Evolutionary conservation across 1,140 invertebrate species (phyloP), one percentile per base, ranked within the genome.

Genomic region (Reticulitermes speratus): DNA sequence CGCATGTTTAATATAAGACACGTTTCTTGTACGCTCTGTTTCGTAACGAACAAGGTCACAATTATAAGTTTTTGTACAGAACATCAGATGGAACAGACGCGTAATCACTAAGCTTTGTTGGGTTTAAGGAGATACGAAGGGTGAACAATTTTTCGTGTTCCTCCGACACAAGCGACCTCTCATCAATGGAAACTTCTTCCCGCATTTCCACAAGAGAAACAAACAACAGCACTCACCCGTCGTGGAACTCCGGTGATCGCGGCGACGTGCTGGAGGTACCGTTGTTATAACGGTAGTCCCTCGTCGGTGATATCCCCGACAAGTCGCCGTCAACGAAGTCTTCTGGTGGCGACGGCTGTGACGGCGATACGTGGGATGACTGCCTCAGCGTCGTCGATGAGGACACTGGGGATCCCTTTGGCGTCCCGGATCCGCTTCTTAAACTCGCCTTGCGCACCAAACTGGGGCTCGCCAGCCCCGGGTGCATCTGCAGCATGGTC

Each of bases 401-500:
- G 91, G 32, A 69, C 83, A 38, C 82, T 84, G 86, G 75, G 16
- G 69, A 65, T 23, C 55, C 84, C 82, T 52, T 45, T 44, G 84
- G 44, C 82, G 82, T 44, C 25, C 65, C 90, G 11, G 90, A 90
- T 25, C 88, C 89, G 84, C 90, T 91, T 84, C 91, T 91, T 65
- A 91, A 90, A 75, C 91, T 91, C 2, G 94, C 95, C 88, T 95
- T 95, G 32, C 96, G 92, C 87, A 96, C 95, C 88, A 96, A 90
- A 87, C 95, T 95, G 25, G 95, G 96, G 88, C 95, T 96, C 87
- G 95, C 94, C 38, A 96, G 93, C 87, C 94, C 94, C 81, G 87
- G 48, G 86, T 75, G 69, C 82, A 82, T 75, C 82, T 87, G 87
- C 87, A 65, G 52, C 82, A 86, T 83, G 30, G 30, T 84, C 55